These are phyloP conservation scores for Agelaius tricolor DNA, from an alignment of 2,113 vertebrate species.

Conservation along the genomic window DNA sequence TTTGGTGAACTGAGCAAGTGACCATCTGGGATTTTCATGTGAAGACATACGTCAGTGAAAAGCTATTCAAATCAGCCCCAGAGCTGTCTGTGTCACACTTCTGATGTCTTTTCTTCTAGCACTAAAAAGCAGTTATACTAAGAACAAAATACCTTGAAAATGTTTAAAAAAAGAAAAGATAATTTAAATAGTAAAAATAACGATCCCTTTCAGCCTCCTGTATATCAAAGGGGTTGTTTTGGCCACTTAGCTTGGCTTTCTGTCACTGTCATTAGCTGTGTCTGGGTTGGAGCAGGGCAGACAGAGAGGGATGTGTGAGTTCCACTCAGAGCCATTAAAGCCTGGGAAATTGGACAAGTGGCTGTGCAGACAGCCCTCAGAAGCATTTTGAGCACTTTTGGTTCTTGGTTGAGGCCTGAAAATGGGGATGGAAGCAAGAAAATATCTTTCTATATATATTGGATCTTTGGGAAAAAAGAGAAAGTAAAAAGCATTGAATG, in stretches of 20 bases:
- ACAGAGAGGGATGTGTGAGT: not conserved
- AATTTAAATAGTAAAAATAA: not conserved
- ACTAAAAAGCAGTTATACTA: not conserved
- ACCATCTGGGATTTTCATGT: not conserved
- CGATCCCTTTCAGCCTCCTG: not conserved
- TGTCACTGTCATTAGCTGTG: not conserved
- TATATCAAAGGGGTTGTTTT: slow-evolving; percentile 34
- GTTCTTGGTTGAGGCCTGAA: not conserved
- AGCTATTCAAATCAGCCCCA: not conserved
- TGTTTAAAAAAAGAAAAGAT: not conserved
- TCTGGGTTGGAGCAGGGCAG: not conserved
- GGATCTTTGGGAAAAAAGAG: not conserved
- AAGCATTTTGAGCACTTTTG: not conserved
- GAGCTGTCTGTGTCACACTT: not conserved
- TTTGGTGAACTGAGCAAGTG: not conserved
- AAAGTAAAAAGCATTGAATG: not conserved
- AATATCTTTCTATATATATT: not conserved
- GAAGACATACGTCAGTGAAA: not conserved
- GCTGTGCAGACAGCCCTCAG: slow-evolving; percentile 28
- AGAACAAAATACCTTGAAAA: not conserved
- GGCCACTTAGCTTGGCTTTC: not conserved
- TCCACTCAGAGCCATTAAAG: not conserved
- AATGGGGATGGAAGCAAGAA: not conserved
- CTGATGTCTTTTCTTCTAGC: not conserved
- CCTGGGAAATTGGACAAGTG: slow-evolving; percentile 44